Evolutionary conservation across 2,113 vertebrate genomes (phyloP).

Genomic region (Procapra przewalskii): DNA sequence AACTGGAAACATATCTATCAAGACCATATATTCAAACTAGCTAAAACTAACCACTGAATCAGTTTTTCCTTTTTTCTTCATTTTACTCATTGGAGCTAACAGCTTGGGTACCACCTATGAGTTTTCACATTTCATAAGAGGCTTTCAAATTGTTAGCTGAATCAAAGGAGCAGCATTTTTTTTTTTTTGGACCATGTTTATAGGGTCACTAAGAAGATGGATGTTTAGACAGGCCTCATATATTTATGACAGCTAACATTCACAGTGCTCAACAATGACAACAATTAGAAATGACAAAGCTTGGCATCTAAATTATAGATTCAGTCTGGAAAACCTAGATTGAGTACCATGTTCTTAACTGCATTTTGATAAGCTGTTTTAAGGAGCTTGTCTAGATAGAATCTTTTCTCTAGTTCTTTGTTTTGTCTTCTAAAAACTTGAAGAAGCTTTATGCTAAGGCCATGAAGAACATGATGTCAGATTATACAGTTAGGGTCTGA

Average conservation of each 20-base stretch:
- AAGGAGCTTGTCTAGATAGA: not conserved
- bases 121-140: not conserved
- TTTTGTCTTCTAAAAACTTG: not conserved
- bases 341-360: conserved; percentile 26
- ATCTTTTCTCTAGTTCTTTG: not conserved
- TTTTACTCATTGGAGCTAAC: not conserved
- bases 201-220: not conserved
- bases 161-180: not conserved
- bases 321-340: conserved; percentile 33
- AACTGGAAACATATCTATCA: not conserved
- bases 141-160: conserved; percentile 10
- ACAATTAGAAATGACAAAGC: conserved; percentile 46
- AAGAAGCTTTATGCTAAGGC: not conserved
- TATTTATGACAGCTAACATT: conserved; percentile 37
- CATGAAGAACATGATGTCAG: not conserved
- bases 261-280: not conserved
- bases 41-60: not conserved
- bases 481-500: not conserved
- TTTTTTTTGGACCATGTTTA: not conserved
- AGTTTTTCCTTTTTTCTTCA: not conserved
- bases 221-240: not conserved
- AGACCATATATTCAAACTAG: not conserved
- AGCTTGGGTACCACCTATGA: not conserved
- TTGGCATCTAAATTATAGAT: conserved; percentile 53
- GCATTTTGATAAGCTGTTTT: conserved; percentile 13